Base-by-base conservation (phyloP, 2,888 invertebrate genomes). In the Agonopterix subpropinquella region DNA sequence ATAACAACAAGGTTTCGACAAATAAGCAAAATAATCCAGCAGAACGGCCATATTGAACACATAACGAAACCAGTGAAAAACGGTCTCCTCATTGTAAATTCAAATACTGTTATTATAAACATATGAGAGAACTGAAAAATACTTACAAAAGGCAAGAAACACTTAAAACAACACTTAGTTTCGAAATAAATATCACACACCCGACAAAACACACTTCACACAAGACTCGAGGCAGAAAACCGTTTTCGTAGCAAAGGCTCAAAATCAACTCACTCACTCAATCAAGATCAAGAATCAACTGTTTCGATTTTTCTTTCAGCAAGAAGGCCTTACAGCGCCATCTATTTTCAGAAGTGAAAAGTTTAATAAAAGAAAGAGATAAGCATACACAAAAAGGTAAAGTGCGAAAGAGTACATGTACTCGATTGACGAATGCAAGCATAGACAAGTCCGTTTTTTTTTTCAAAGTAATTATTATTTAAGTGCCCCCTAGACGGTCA, bases 31-130 rank as follows among this genome's bases (percentile, higher is more conserved):
- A 70, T 75, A 77, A 59, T 73, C 53, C 51, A 62, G 61, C 61
- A 64, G 80, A 83, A 84, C 87, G 87, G 87, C 87, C 87, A 88
- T 88, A 87, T 88, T 88, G 87, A 85, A 83, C 83, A 64, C 65
- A 11, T 42, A 66, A 64, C 66, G 65, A 62, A 67, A 65, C 65
- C 61, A 63, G 64, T 57, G 56, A 61, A 56, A 63, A 54, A 61
- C 54, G 56, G 56, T 59, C 56, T 58, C 53, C 48, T 53, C 53
- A 47, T 51, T 55, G 47, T 43, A 52, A 54, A 36, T 49, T 43
- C 15, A 11, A 45, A 47, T 43, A 11, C 39, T 7, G 39, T 39
- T n/a, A 45, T n/a, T 15, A 10, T 8, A 11, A 8, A 28, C 37
- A n/a, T 13, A 41, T 41, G 1, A 11, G 5, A 36, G 43, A 43